These are phyloP conservation scores for Petroica traversi DNA, from an alignment of 2,113 vertebrate genomes.

Conservation along the genomic window DNA sequence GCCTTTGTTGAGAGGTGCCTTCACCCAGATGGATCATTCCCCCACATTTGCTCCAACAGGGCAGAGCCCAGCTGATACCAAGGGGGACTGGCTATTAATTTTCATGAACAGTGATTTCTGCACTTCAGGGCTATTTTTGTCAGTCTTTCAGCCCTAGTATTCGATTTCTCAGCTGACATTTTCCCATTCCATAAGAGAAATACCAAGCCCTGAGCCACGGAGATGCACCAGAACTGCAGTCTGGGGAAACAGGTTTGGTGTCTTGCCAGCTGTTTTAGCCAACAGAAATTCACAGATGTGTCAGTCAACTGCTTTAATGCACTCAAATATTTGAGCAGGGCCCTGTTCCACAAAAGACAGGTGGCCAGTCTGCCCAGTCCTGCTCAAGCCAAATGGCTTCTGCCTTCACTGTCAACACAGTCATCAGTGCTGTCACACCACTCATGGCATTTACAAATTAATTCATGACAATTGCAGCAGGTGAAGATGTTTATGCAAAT, in stretches of 20 bases:
- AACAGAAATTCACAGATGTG: not conserved
- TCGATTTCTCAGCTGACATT: not conserved
- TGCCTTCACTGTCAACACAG: not conserved
- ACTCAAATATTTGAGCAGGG: not conserved
- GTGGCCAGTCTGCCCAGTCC: not conserved
- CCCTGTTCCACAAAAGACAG: not conserved
- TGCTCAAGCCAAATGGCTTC: not conserved
- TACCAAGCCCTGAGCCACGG: not conserved
- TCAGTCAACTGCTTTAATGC: conserved; percentile 19
- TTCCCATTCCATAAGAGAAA: conserved; percentile 4
- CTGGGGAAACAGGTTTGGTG: not conserved
- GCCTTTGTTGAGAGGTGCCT: not conserved
- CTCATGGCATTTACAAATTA: not conserved
- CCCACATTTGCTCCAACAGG: not conserved
- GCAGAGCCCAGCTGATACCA: not conserved
- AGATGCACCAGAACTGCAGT: not conserved
- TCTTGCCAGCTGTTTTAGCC: not conserved
- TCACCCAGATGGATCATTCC: not conserved
- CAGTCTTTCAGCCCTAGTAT: not conserved
- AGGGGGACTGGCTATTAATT: not conserved
- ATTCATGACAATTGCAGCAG: not conserved
- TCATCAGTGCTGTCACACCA: not conserved
- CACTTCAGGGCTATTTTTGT: not conserved
- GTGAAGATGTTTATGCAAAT: not conserved
- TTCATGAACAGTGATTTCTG: not conserved